Base-by-base conservation (phyloP, 2,888 invertebrate species). In the Eupsilia transversa region DNA sequence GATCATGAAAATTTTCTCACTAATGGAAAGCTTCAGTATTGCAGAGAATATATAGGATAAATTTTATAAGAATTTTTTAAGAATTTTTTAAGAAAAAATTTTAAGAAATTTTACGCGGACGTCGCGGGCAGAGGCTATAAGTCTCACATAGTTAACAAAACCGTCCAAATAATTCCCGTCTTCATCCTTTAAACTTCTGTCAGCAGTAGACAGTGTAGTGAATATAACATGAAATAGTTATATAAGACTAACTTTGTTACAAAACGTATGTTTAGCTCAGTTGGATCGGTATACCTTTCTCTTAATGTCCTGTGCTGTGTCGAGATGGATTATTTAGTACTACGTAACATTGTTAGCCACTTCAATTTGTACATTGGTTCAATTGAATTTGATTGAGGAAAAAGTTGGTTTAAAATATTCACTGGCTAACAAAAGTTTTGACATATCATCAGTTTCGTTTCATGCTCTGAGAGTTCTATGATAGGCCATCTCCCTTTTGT, bases 271-370 rank as follows among this genome's bases (percentile, higher is more conserved):
- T 70, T 78, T 67, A 75, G 82, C 72, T 74, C 46, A 41, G 83
- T 57, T 38, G 65, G 67, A 76, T 74, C 72, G 67, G 80, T 80
- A 77, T 80, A 85, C 86, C 86, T 86, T 86, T 85, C 86, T 86
- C 86, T 82, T 77, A 80, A 83, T 77, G 70, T 57, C 33, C 74
- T 79, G 73, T 74, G 65, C 60, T 73, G 76, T 67, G 84, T 65
- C 68, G 77, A 79, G 83, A 83, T 72, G 70, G 79, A 79, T 84
- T 86, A 75, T 79, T 82, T 84, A 84, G 69, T 12, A 49, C 86
- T 80, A 61, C 65, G 71, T 68, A 79, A 86, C 6, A 30, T 33
- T 72, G 66, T 74, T 68, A 65, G 64, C 60, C 38, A 49, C 46
- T 66, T 57, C 63, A 59, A 57, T 73, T 64, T 74, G 60, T 65